Base-by-base conservation (phyloP, 1,140 invertebrate species). In the Hyphantria cunea region DNA sequence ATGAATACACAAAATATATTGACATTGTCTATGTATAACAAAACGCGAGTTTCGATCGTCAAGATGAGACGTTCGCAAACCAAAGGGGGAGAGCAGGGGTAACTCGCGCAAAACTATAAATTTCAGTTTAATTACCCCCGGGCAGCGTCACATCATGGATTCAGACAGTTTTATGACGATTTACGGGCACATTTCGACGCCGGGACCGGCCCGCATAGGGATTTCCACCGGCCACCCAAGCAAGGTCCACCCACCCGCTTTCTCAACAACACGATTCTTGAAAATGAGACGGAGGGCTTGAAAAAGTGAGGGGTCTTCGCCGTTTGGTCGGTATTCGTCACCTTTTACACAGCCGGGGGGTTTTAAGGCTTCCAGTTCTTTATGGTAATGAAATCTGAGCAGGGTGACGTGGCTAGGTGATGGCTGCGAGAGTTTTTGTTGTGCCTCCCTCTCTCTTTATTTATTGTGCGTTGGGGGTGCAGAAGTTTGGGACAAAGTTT, bases 101-200 rank as follows among this genome's bases (percentile, higher is more conserved):
- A 53, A 47, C 60, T 62, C 77, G 75, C 75, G 79, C 78, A 82
- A 85, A 89, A 90, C 91, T 92, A 93, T 93, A 93, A 93, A 93
- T 93, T 92, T 91, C 91, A 89, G 90, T 93, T 93, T 93, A 93
- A 93, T 93, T 93, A 93, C 92, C 92, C 91, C 91, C 86, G 90
- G 90, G 87, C 92, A 91, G 92, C 92, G 92, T 93, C 92, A 93
- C 92, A 93, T 93, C 93, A 92, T 92, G 91, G 91, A 92, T 92
- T 92, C 88, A 92, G 93, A 93, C 93, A 93, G 92, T 93, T 93
- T 93, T 93, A 93, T 93, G 93, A 93, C 93, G 92, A 93, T 93
- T 93, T 93, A 93, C 92, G 91, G 91, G 59, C 92, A 92, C 92
- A 92, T 92, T 92, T 91, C 92, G 86, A 89, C 86, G 88, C 91